phyloP scores from a whole-genome alignment of 2,888 invertebrate genomes.

The Cephus spinipes region DNA sequence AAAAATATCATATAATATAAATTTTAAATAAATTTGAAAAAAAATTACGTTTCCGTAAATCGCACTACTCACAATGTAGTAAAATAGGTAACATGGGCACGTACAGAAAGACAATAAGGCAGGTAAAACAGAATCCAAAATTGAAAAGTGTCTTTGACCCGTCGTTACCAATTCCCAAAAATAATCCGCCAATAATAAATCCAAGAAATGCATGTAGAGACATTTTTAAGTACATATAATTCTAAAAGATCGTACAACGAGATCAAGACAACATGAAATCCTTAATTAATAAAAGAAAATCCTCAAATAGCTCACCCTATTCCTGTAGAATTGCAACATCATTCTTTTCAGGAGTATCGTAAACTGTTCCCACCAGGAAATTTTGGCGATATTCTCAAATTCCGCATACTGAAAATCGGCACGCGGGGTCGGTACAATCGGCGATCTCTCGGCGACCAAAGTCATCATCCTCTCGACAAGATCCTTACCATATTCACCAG shows the following conservation, averaged over 20 bases:
- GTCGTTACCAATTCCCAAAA: constrained; percentile 80
- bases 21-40: background rate
- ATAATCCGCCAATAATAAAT: constrained; percentile 77
- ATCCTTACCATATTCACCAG: constrained; percentile 80
- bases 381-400: constrained; percentile 69
- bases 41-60: constrained; percentile 4
- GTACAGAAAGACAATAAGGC: constrained; percentile 83
- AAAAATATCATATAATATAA: constrained; percentile 11
- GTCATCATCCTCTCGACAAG: constrained; percentile 77
- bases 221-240: constrained; percentile 78
- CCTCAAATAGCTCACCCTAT: constrained; percentile 69
- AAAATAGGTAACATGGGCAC: constrained; percentile 86
- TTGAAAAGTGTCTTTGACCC: constrained; percentile 86
- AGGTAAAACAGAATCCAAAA: constrained; percentile 86
- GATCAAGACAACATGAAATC: constrained; percentile 31
- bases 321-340: constrained; percentile 80
- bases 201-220: constrained; percentile 77
- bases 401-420: constrained; percentile 46
- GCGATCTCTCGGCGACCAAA: constrained; percentile 70
- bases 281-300: background rate
- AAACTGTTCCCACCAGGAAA: constrained; percentile 77
- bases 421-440: constrained; percentile 43
- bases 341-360: constrained; percentile 75
- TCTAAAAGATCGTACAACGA: constrained; percentile 67
- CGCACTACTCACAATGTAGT: constrained; percentile 77